phyloP scores from a whole-genome alignment of 2,113 vertebrate genomes.

The Cinclus cinclus region DNA sequence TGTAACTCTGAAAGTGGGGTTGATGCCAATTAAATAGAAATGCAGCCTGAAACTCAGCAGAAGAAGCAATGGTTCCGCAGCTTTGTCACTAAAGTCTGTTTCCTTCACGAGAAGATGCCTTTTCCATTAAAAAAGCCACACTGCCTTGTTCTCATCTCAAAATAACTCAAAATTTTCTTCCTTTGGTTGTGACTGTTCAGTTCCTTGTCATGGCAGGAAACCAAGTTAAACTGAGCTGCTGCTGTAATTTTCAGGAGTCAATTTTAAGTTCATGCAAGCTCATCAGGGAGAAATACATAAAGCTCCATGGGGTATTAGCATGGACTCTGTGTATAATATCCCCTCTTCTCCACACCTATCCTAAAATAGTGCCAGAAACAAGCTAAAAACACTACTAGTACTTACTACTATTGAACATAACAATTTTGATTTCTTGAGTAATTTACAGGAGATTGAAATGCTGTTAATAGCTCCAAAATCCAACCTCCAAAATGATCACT shows the following conservation, averaged over 20 bases:
- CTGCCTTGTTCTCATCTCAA: neutral
- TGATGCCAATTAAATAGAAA: conserved; percentile 48
- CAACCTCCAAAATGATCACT: neutral
- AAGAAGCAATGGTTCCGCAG: neutral
- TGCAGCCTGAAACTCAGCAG: neutral
- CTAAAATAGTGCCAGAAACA: neutral
- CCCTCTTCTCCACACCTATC: neutral
- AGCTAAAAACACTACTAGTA: neutral
- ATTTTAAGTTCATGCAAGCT: neutral
- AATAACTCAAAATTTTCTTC: conserved; percentile 55
- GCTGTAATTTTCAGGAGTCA: neutral
- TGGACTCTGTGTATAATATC: neutral
- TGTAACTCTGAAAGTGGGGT: neutral
- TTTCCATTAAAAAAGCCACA: conserved; percentile 43
- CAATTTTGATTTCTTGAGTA: neutral
- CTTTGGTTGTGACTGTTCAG: conserved; percentile 27
- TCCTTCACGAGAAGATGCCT: conserved; percentile 30
- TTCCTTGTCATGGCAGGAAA: conserved; percentile 30
- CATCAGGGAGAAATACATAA: neutral
- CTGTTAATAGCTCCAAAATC: neutral
- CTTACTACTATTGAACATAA: neutral
- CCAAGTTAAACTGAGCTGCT: neutral
- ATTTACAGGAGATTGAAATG: neutral
- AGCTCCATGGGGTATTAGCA: neutral
- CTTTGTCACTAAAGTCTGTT: conserved; percentile 1